phyloP scores from a whole-genome alignment of 2,113 vertebrate genomes.

The Nothocercus nigrocapillus region DNA sequence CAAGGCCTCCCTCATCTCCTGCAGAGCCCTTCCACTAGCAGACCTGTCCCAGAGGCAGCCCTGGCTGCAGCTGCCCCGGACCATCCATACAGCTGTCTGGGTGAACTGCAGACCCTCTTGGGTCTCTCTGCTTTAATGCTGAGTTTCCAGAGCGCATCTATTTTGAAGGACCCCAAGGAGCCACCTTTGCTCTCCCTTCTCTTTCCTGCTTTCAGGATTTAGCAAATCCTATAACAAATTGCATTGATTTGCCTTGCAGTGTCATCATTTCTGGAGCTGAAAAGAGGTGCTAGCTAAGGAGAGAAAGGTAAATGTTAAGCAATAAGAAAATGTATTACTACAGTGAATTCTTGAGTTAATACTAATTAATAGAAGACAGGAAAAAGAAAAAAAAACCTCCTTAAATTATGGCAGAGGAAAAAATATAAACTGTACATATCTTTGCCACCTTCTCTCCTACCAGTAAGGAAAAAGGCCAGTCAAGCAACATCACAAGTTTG shows the following conservation, averaged over 20 bases:
- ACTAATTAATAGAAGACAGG: neutral
- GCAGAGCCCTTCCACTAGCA: neutral
- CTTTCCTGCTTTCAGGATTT: neutral
- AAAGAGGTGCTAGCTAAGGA: neutral
- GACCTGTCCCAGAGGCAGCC: neutral
- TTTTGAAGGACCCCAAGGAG: neutral
- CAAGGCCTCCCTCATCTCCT: neutral
- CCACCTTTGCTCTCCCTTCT: neutral
- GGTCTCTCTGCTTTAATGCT: neutral
- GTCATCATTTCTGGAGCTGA: rapidly evolving
- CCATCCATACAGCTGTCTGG: neutral
- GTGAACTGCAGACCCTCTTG: neutral
- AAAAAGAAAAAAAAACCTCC: neutral
- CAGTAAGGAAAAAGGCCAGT: neutral
- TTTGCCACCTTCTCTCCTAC: neutral
- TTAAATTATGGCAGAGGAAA: neutral
- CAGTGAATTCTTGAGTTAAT: neutral
- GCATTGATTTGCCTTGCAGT: neutral
- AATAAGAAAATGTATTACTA: neutral
- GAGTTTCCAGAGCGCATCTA: neutral
- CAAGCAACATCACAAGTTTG: neutral
- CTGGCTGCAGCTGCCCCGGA: neutral
- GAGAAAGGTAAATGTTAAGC: neutral
- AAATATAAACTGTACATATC: neutral
- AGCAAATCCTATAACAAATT: neutral